Base-by-base conservation (phyloP, 2,888 invertebrate species). In the Diachrysia chrysitis region DNA sequence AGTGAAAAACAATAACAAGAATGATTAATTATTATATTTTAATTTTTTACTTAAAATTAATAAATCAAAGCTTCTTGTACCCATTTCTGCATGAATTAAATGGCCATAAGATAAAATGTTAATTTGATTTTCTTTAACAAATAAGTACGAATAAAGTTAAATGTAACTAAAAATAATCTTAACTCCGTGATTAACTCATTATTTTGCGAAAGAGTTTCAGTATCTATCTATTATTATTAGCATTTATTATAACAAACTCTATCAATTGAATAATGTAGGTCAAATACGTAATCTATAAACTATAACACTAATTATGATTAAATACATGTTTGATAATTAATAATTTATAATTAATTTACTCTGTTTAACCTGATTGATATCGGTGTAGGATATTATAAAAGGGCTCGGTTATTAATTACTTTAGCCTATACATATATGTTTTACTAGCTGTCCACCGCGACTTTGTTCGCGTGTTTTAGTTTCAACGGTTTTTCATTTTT, bases 371-470 rank as follows among this genome's bases (percentile, higher is more conserved):
- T n/a, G 17, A 37, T 21, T 21, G n/a, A n/a, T n/a, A 32, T 16
- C n/a, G 21, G n/a, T 23, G n/a, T 46, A 42, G 14, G 25, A 42
- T 29, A 21, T 25, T 3, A n/a, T n/a, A n/a, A 35, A 23, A 53
- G 35, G 32, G 63, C 17, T 46, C 51, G n/a, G 14, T n/a, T 23
- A 17, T 25, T 9, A 51, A 16, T 51, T 37, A 29, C 37, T 9
- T 21, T 58, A 42, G 21, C 54, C 57, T 58, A 55, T 9, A 63
- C 63, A 29, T 0, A n/a, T n/a, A n/a, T n/a, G n/a, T n/a, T n/a
- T n/a, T n/a, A n/a, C n/a, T n/a, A n/a, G n/a, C n/a, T n/a, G n/a
- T n/a, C n/a, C n/a, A n/a, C n/a, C n/a, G n/a, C n/a, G n/a, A n/a
- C n/a, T n/a, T n/a, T n/a, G n/a, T n/a, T n/a, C n/a, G n/a, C n/a